Base-by-base conservation (phyloP, 2,797 vertebrate species). In the Ptychadena robeensis region DNA sequence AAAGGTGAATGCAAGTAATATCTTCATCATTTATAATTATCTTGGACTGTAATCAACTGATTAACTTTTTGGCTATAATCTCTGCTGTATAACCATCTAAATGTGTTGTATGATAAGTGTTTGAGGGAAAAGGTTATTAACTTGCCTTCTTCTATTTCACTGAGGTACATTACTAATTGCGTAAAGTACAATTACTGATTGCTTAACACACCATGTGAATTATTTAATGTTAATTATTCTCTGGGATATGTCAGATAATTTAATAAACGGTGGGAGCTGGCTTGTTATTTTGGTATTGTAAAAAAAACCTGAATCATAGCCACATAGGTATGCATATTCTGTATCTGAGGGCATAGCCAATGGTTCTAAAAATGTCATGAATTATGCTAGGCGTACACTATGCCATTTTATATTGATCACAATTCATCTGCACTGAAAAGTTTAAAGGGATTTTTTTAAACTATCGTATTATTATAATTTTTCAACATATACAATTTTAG, bases 61-160 rank as follows among this genome's bases (percentile, higher is more conserved):
- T 80, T 64, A 64, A 34, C 69, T 73, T 80, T 80, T 71, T 80
- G 78, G 53, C 67, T n/a, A 32, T 6, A 14, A 71, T 71, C 57
- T 28, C 15, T 64, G 34, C 10, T 18, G 38, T 73, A 65, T 63
- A 37, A 71, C 63, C 6, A 80, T 44, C 37, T 80, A 9, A 48
- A 80, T 34, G 27, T 53, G 12, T 48, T 31, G 15, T 65, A 44
- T 48, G 53, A 71, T 71, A 80, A 71, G 18, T 38, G 14, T 61
- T 30, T 71, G 34, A 65, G 27, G n/a, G 65, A 64, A 48, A 14
- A 27, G 37, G n/a, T 48, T 32, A 30, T 30, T 27, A 73, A 53
- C 32, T 69, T 9, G 31, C 40, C 11, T 32, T 67, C 40, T 44
- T 65, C 8, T n/a, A 48, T 67, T n/a, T 18, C 35, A 12, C 30